phyloP scores from a whole-genome alignment of 2,113 vertebrate genomes.

The Dasyurus viverrinus region DNA sequence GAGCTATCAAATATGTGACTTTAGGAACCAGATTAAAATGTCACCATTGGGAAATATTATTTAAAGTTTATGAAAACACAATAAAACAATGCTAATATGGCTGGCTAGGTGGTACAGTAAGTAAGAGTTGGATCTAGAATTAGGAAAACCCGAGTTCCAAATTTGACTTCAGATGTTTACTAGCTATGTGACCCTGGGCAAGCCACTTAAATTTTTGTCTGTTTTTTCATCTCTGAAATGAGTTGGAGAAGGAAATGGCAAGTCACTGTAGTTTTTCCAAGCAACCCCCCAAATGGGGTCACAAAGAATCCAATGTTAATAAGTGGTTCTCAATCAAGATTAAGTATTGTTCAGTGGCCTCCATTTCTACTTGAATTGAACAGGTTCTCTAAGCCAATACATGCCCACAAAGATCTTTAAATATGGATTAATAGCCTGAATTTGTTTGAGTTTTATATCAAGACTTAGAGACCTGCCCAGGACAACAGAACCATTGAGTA shows the following conservation, averaged over 20 bases:
- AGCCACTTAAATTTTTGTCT: background rate
- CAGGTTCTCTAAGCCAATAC: no score
- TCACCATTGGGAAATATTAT: background rate
- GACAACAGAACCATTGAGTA: constrained; percentile 25
- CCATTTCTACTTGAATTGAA: no score
- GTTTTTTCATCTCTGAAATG: background rate
- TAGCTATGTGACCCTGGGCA: background rate
- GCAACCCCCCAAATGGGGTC: background rate
- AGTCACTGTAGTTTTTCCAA: background rate
- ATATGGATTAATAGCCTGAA: background rate
- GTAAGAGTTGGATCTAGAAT: background rate
- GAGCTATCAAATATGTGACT: background rate
- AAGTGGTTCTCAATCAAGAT: background rate
- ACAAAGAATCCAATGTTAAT: background rate
- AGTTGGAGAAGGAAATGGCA: background rate
- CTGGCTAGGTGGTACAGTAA: no score
- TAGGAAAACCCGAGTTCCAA: background rate
- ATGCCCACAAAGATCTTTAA: no score
- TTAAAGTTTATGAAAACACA: background rate
- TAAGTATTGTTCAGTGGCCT: background rate
- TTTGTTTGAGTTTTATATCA: background rate
- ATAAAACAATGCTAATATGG: background rate
- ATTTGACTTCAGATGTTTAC: background rate
- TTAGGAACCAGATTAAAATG: background rate
- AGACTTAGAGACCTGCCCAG: background rate